phyloP scores from a whole-genome alignment of 2,797 vertebrate species.

The Phoeniculus purpureus region DNA sequence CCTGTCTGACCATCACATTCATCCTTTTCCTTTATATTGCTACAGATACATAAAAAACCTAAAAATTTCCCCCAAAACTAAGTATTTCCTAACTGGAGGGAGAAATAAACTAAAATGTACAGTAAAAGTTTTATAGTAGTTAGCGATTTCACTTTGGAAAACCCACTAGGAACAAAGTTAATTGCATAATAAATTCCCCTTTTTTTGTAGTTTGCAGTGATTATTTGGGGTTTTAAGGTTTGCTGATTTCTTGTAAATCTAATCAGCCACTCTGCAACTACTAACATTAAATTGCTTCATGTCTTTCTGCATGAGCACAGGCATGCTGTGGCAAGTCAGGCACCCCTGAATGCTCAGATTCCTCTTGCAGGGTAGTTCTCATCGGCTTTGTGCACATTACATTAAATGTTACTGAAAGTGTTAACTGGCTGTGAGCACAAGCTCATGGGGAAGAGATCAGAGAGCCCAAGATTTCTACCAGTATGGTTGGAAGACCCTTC shows the following conservation, averaged over 20 bases:
- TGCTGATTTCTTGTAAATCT: slow-evolving; percentile 76
- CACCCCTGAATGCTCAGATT: neutral
- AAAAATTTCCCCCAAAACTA: neutral
- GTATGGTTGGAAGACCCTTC: neutral
- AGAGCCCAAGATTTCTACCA: neutral
- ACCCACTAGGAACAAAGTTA: slow-evolving; percentile 70
- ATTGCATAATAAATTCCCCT: slow-evolving; percentile 73
- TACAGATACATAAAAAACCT: neutral
- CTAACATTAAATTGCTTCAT: slow-evolving; percentile 67
- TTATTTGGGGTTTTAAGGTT: slow-evolving; percentile 71
- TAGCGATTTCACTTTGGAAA: slow-evolving; percentile 73
- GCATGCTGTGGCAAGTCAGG: neutral
- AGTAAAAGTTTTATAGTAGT: slow-evolving; percentile 74
- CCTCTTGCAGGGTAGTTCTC: neutral
- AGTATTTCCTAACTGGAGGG: slow-evolving; percentile 59
- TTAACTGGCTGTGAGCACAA: neutral
- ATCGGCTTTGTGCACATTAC: neutral
- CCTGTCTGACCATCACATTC: neutral
- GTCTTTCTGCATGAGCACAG: slow-evolving; percentile 46
- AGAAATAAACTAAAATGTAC: slow-evolving; percentile 76
- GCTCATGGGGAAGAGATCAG: neutral
- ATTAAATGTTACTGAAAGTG: neutral
- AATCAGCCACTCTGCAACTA: slow-evolving; percentile 70
- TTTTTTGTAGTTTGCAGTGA: slow-evolving; percentile 61
- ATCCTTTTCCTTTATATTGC: neutral